Percentiles rank a stretch among this genome's conserved stretches.
Evolutionary conservation across 2,888 invertebrate species (phyloP).

Genomic region (Drosophila tanythrix): DNA sequence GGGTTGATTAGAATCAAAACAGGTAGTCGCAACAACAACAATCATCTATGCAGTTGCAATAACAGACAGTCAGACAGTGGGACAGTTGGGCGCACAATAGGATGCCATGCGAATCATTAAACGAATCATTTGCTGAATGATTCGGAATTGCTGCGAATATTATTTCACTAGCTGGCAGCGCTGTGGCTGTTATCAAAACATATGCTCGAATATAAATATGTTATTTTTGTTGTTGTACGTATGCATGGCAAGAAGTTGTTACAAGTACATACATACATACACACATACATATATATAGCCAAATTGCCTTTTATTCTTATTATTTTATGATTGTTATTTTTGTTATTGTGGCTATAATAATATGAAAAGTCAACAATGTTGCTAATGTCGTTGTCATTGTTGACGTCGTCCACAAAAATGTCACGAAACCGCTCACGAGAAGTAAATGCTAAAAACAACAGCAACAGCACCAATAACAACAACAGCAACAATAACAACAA

Average conservation of each 20-base stretch:
- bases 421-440: constrained; percentile 63
- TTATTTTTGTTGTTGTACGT: not conserved
- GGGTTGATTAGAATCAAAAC: constrained; percentile 74
- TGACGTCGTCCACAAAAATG: constrained; percentile 51
- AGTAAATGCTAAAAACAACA: constrained; percentile 33
- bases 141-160: constrained; percentile 24
- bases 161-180: constrained; percentile 13
- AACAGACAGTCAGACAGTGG: constrained; percentile 1
- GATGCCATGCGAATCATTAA: constrained; percentile 28
- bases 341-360: constrained; percentile 58
- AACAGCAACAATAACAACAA: constrained; percentile 45
- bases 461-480: constrained; percentile 33
- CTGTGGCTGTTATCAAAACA: constrained; percentile 41
- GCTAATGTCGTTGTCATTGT: constrained; percentile 43
- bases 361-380: constrained; percentile 69
- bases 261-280: constrained; percentile 13
- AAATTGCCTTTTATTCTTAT: constrained; percentile 61
- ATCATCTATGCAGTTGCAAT: constrained; percentile 46
- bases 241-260: constrained; percentile 47
- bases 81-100: not conserved
- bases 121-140: constrained; percentile 35
- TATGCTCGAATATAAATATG: not conserved
- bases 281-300: constrained; percentile 11
- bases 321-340: constrained; percentile 47
- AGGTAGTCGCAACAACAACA: constrained; percentile 62